Evolutionary conservation across 92 coral and sea anemone species (phyloP).

Genomic region (Virgularia gustaviana): DNA sequence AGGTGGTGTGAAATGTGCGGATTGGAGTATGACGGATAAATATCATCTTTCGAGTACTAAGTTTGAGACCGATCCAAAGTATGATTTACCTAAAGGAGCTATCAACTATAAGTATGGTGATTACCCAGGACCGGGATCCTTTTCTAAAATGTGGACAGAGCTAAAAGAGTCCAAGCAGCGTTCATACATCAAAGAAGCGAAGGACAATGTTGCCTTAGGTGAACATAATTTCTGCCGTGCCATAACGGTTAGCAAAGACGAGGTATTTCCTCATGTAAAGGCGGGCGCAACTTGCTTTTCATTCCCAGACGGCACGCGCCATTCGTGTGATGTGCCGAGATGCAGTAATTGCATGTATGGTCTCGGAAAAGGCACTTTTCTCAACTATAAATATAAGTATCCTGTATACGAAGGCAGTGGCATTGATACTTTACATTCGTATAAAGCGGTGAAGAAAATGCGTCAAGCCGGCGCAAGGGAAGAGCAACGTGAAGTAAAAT

Average conservation of each 20-base stretch:
- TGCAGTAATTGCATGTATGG: conserved; percentile 93
- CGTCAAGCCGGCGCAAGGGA: conserved; percentile 53
- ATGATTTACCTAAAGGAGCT: no score
- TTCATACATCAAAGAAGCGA: conserved; percentile 42
- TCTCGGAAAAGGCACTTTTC: conserved; percentile 61
- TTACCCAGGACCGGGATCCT: no score
- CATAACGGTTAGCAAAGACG: conserved; percentile 13
- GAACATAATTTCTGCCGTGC: conserved; percentile 56
- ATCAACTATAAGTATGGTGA: no score
- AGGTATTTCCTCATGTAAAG: background rate
- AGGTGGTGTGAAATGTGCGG: background rate
- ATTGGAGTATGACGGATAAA: background rate
- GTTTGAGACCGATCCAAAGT: no score
- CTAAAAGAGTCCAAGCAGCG: conserved; percentile 45
- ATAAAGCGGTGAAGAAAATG: conserved; percentile 30
- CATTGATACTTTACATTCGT: conserved; percentile 41
- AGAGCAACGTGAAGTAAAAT: conserved; percentile 45
- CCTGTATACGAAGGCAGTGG: conserved; percentile 66
- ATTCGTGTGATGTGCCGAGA: conserved; percentile 61
- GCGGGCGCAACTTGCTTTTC: background rate
- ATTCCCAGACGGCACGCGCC: no score
- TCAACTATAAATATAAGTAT: background rate
- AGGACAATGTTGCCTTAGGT: conserved; percentile 26
- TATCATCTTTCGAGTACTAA: no score
- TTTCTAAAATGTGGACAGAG: conserved; percentile 35